A percentile compares a stretch with the other conserved stretches of the same genome.
Conservation (phyloP, 2,888 invertebrate genomes). For the Epicampocera succincta region DNA sequence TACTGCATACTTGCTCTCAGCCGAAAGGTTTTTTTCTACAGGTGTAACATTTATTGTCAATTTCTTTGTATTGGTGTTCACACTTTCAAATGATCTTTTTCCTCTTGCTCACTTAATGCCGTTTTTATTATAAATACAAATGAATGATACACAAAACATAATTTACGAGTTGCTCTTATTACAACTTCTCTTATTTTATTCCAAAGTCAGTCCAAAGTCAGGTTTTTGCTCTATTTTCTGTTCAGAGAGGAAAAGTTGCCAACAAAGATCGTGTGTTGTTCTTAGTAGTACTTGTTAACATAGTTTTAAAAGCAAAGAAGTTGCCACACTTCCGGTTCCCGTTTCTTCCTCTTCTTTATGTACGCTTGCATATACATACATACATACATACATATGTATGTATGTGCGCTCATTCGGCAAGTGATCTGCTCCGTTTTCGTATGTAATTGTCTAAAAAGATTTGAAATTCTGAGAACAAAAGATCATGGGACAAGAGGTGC, state of each 20-base stretch:
- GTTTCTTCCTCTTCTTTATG: slow-evolving; percentile 25
- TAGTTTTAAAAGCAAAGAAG: slow-evolving; percentile 52
- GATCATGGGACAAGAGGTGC: slow-evolving; percentile 19
- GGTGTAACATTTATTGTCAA: slow-evolving; percentile 51
- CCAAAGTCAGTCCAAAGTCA: neutral
- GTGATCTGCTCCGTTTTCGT: slow-evolving; percentile 13
- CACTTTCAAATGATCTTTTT: slow-evolving; percentile 24
- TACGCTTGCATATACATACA: too few species aligned
- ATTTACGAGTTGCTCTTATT: slow-evolving; percentile 21
- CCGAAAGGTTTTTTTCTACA: slow-evolving; percentile 36
- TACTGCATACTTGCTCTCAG: too few species aligned
- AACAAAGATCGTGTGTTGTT: slow-evolving; percentile 32
- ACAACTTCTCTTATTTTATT: slow-evolving; percentile 2
- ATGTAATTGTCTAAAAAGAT: slow-evolving; percentile 9
- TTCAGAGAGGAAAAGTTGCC: neutral
- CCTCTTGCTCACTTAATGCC: slow-evolving; percentile 10
- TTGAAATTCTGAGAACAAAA: slow-evolving; percentile 26
- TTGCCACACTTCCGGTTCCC: slow-evolving; percentile 68
- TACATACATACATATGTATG: too few species aligned
- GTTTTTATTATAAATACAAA: slow-evolving; percentile 14
- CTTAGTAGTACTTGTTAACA: slow-evolving; percentile 53
- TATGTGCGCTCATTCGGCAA: slow-evolving; percentile 1
- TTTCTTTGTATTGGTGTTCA: slow-evolving; percentile 31
- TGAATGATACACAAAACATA: slow-evolving; percentile 17
- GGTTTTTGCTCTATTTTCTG: neutral